These are phyloP conservation scores for Perizoma flavofasciatum DNA, from an alignment of 2,888 invertebrate genomes.

Conservation along the genomic window DNA sequence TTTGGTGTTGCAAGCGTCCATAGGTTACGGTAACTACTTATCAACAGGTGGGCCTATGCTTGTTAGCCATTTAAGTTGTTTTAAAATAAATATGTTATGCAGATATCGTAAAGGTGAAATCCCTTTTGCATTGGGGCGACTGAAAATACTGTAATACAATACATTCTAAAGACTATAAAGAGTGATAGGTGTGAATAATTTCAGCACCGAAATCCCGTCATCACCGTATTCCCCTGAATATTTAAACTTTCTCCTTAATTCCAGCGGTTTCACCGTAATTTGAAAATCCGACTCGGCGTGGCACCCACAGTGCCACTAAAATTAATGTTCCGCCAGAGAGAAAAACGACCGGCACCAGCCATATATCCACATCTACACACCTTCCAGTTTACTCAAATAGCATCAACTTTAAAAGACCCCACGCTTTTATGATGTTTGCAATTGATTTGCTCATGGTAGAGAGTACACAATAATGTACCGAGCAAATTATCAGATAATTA, in stretches of 20 bases:
- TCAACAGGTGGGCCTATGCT: no score
- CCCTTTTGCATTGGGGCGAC: no score
- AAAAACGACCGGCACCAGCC: constrained; percentile 74
- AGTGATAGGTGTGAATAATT: constrained; percentile 2
- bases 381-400: constrained; percentile 54
- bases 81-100: no score
- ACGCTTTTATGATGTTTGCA: constrained; percentile 6
- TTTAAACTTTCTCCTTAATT: constrained; percentile 58
- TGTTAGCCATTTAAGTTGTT: no score
- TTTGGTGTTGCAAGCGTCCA: no score
- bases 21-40: no score
- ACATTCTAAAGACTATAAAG: not conserved
- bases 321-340: constrained; percentile 81
- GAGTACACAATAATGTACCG: no score
- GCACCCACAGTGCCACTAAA: constrained; percentile 75
- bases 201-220: constrained; percentile 4
- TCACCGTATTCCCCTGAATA: constrained; percentile 45
- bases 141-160: no score
- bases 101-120: no score
- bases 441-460: not conserved
- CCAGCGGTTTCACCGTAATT: constrained; percentile 70
- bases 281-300: constrained; percentile 69
- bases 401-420: constrained; percentile 50
- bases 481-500: no score
- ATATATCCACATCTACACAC: constrained; percentile 54